Evolutionary conservation across 2,888 invertebrate species (phyloP).

Genomic region (Pandemis heparana): DNA sequence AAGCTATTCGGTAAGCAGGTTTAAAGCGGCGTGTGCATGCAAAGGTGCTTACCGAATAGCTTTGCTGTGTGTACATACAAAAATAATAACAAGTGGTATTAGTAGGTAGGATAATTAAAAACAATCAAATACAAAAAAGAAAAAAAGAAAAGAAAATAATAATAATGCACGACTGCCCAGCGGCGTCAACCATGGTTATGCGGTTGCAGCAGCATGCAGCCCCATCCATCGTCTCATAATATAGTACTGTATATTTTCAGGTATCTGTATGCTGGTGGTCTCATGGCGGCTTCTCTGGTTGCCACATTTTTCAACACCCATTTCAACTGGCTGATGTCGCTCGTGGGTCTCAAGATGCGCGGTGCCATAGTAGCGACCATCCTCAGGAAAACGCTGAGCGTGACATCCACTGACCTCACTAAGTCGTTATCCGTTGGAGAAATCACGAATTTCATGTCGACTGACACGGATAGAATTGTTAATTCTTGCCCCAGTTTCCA

Average conservation of each 20-base stretch:
- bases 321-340: conserved; percentile 94
- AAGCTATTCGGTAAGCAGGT: no score
- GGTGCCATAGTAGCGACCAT: conserved; percentile 92
- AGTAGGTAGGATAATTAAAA: no score
- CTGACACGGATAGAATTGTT: conserved; percentile 97
- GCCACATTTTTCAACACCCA: conserved; percentile 92
- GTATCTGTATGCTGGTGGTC: conserved; percentile 74
- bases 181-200: no score
- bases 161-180: no score
- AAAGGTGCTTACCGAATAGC: no score
- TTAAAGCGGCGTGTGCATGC: no score
- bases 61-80: no score
- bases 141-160: no score
- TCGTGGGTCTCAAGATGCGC: conserved; percentile 94
- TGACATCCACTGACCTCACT: conserved; percentile 77
- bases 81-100: no score
- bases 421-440: conserved; percentile 89
- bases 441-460: conserved; percentile 98
- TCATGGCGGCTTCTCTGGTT: conserved; percentile 80
- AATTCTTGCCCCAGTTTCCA: conserved; percentile 99
- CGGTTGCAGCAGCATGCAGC: no score
- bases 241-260: conserved; percentile 45
- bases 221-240: no score
- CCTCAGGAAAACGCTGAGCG: conserved; percentile 85
- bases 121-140: no score